Conservation (phyloP, 2,113 vertebrate genomes). For the Shinisaurus crocodilurus region DNA sequence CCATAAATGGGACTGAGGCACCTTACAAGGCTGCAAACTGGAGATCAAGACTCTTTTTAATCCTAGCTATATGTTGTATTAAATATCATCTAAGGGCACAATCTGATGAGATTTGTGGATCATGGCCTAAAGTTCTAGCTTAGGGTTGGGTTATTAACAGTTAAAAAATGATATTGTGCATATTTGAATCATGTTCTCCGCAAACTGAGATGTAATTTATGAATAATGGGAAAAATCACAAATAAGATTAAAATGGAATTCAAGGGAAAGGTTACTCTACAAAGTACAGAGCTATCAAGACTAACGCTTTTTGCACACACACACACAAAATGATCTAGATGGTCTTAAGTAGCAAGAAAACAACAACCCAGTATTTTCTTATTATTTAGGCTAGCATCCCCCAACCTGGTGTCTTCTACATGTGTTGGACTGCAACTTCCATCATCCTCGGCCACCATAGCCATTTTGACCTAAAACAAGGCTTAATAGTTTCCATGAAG, state of each 20-base stretch:
- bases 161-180: background rate
- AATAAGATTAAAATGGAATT: no score
- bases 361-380: no score
- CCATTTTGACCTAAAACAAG: no score
- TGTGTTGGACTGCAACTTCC: no score
- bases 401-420: no score
- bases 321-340: background rate
- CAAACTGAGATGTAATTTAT: background rate
- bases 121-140: background rate
- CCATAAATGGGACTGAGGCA: background rate
- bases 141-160: background rate
- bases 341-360: background rate
- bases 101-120: background rate
- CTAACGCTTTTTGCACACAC: background rate
- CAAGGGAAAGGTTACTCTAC: background rate
- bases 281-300: background rate
- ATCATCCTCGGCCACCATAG: no score
- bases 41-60: background rate
- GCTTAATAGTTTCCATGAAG: background rate
- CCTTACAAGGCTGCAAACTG: background rate
- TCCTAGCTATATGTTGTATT: no score
- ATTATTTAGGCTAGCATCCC: no score
- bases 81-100: background rate
- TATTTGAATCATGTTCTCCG: background rate
- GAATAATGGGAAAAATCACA: no score